Evolutionary conservation across 2,888 invertebrate species (phyloP), one percentile per base, ranked within the genome.

Genomic region (Oscheius sp.): DNA sequence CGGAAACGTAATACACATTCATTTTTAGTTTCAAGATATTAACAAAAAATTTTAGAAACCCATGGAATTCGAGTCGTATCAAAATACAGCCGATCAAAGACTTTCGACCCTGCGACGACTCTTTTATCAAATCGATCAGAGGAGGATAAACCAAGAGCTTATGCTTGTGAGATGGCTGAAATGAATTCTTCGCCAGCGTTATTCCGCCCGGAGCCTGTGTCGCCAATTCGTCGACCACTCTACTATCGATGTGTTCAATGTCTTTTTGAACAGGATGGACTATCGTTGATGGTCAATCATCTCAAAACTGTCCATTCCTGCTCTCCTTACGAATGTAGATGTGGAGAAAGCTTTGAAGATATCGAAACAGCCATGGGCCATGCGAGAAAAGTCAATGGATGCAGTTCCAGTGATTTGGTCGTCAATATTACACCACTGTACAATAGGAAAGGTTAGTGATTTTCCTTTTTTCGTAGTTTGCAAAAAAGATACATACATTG

Each of bases 11-110:
- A n/a, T n/a, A n/a, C n/a, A n/a, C n/a, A n/a, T n/a, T n/a, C n/a
- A n/a, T n/a, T n/a, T n/a, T n/a, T n/a, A n/a, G n/a, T n/a, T n/a
- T n/a, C n/a, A n/a, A n/a, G n/a, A n/a, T n/a, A n/a, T n/a, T n/a
- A n/a, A n/a, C 41, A 41, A 41, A 41, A 41, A n/a, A 6, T 66
- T 80, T 12, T 75, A 85, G 85, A 88, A 71, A 87, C 87, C 30
- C 89, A 89, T 76, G 86, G 86, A 38, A 84, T 86, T 57, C 84
- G 86, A 17, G 86, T 86, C 17, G 84, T 86, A 14, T 86, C 86
- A 38, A 86, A 86, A 71, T 86, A 86, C 76, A 81, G 81, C 57
- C 82, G 86, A 5, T 79, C 80, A 24, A 85, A 85, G 72, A 80
- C 83, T 2, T 84, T 85, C 69, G 84, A 85, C 44, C 28, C 73